Percentiles rank a stretch among this genome's conserved stretches.
Evolutionary conservation across 2,888 invertebrate species (phyloP).

Genomic region (Ceraclea dissimilis): DNA sequence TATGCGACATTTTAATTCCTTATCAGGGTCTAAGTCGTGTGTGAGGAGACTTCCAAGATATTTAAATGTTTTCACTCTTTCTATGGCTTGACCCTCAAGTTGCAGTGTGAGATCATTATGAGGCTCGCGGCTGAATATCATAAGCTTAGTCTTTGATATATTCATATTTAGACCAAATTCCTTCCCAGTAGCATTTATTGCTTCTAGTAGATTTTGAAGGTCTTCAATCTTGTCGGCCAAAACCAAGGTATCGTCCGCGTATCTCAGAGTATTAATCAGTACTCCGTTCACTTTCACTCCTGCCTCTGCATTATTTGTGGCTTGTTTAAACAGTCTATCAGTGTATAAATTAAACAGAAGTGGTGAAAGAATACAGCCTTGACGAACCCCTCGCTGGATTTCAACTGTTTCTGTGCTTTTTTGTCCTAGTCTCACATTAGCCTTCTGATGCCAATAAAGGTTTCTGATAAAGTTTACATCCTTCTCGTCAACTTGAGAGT

Average conservation of each 20-base stretch:
- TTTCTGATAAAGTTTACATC: conserved; percentile 1
- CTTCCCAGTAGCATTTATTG: neutral
- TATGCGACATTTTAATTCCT: neutral
- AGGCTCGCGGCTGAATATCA: neutral
- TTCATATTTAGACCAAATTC: neutral
- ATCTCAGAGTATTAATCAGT: neutral
- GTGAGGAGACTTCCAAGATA: neutral
- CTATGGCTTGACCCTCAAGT: neutral
- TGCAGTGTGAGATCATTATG: neutral
- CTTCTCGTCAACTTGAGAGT: neutral
- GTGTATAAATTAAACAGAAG: neutral
- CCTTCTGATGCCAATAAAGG: neutral
- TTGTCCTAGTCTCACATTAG: neutral
- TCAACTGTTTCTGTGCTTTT: neutral
- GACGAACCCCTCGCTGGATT: neutral
- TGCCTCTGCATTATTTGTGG: neutral
- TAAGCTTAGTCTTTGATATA: neutral
- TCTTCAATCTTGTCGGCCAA: neutral
- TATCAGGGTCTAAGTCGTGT: neutral
- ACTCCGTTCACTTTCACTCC: conserved; percentile 1
- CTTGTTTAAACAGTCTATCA: neutral
- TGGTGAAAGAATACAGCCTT: neutral
- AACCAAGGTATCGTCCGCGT: neutral
- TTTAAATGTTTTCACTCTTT: neutral
- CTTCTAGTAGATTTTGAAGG: neutral